Evolutionary conservation across 1,140 invertebrate species (phyloP).

Genomic region (Venustaconcha ellipsiformis): DNA sequence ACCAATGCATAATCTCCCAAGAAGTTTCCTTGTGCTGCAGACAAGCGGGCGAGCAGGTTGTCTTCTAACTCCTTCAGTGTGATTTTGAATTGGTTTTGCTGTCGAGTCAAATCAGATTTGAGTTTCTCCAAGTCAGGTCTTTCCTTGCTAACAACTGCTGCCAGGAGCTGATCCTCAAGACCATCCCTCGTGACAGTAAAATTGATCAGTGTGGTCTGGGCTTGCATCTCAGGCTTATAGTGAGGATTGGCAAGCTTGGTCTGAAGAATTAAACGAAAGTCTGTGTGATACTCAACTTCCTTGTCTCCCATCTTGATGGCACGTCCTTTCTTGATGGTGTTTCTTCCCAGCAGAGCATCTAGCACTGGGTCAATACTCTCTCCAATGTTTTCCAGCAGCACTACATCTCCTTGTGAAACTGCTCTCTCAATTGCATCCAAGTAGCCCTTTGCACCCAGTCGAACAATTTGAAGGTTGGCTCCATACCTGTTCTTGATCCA

Average conservation of each 20-base stretch:
- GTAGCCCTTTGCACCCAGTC: conserved; percentile 88
- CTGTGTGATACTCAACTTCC: conserved; percentile 91
- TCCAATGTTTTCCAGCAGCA: conserved; percentile 92
- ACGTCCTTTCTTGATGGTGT: conserved; percentile 89
- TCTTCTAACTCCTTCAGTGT: conserved; percentile 91
- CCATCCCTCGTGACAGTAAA: conserved; percentile 96
- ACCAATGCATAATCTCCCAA: conserved; percentile 88
- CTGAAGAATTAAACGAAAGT: conserved; percentile 88
- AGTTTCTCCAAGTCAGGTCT: conserved; percentile 91
- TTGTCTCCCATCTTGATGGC: conserved; percentile 92
- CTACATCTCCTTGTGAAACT: conserved; percentile 81
- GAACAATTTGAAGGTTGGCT: conserved; percentile 80
- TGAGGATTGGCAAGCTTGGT: conserved; percentile 96
- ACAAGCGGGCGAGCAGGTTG: conserved; percentile 87
- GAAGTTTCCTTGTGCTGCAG: conserved; percentile 89
- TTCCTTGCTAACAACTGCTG: conserved; percentile 95
- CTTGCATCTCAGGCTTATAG: conserved; percentile 97
- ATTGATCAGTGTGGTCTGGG: conserved; percentile 94
- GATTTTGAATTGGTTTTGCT: conserved; percentile 96
- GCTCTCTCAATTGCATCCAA: conserved; percentile 89
- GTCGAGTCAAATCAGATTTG: conserved; percentile 91
- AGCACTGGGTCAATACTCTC: conserved; percentile 91
- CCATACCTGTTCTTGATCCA: conserved; percentile 96
- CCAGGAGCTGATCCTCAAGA: conserved; percentile 92
- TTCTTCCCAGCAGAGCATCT: conserved; percentile 89